A percentile compares a stretch with the other conserved stretches of the same genome.
These are phyloP conservation scores for Galagoides demidoff DNA, from an alignment of 2,797 vertebrate genomes.

Conservation along the genomic window DNA sequence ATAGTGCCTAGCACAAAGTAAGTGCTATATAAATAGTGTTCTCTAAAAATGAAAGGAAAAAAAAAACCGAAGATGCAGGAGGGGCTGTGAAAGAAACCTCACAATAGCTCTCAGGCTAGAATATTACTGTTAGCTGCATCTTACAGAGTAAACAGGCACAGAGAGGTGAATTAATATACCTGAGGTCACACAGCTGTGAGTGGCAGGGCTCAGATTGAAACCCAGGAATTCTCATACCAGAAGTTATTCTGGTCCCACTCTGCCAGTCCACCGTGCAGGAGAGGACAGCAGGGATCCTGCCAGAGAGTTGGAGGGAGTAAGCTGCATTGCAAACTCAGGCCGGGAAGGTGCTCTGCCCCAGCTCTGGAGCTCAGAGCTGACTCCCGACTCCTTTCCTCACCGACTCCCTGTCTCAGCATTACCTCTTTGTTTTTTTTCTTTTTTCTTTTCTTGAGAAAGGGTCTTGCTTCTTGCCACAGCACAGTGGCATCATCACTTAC, in stretches of 20 bases:
- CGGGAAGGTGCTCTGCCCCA: neutral
- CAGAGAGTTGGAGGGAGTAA: neutral
- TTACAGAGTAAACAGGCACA: neutral
- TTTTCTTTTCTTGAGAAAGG: no score
- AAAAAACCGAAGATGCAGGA: fast-evolving
- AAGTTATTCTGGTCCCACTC: neutral
- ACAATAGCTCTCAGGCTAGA: neutral
- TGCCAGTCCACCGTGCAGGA: neutral
- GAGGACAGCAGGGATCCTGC: neutral
- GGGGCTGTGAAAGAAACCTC: neutral
- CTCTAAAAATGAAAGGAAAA: neutral
- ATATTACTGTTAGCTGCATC: neutral
- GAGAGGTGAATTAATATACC: neutral
- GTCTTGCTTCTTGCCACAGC: no score
- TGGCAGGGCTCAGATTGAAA: neutral
- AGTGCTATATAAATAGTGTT: neutral
- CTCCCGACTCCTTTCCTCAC: no score
- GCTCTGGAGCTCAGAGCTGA: neutral
- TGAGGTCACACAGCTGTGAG: neutral
- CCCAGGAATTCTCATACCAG: neutral
- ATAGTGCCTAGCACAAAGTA: neutral
- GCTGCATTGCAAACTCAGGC: neutral
- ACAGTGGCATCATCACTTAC: no score
- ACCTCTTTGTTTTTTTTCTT: neutral
- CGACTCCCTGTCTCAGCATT: neutral